Percentiles rank a stretch among this genome's conserved stretches.
Evolutionary conservation across 1,140 invertebrate genomes (phyloP).

Genomic region (Ceratina japonica): DNA sequence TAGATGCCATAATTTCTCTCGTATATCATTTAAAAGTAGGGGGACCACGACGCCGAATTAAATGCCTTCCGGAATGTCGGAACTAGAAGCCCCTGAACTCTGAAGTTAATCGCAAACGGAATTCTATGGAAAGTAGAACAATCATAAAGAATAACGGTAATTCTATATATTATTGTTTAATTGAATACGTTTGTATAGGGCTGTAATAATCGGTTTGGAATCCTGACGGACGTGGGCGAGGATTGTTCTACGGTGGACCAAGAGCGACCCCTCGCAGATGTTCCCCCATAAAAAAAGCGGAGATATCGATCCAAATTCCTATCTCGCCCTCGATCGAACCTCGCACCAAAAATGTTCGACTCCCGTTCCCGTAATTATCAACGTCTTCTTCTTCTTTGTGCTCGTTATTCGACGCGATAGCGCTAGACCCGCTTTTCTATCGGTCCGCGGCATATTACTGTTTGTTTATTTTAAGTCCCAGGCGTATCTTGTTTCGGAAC

Average conservation of each 20-base stretch:
- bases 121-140: too few relatives aligned
- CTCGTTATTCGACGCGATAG: background rate
- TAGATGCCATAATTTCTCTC: constrained; percentile 8
- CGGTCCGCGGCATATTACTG: constrained; percentile 60
- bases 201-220: too few relatives aligned
- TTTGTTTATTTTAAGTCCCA: constrained; percentile 77
- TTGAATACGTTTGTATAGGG: too few relatives aligned
- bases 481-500: constrained; percentile 78
- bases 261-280: constrained; percentile 18
- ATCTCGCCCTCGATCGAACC: constrained; percentile 21
- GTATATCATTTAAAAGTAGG: background rate
- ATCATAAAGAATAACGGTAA: too few relatives aligned
- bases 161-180: too few relatives aligned
- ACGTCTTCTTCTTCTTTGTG: background rate
- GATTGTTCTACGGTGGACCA: constrained; percentile 8
- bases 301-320: constrained; percentile 23
- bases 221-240: too few relatives aligned
- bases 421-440: constrained; percentile 47
- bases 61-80: background rate
- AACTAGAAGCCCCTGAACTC: too few relatives aligned
- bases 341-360: constrained; percentile 15
- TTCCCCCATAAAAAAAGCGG: background rate
- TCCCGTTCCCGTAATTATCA: background rate
- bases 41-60: background rate
- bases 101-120: too few relatives aligned